Percentiles rank a stretch among this genome's conserved stretches.
These are phyloP conservation scores for Pollenia labialis DNA, from an alignment of 2,888 invertebrate genomes.

Conservation along the genomic window DNA sequence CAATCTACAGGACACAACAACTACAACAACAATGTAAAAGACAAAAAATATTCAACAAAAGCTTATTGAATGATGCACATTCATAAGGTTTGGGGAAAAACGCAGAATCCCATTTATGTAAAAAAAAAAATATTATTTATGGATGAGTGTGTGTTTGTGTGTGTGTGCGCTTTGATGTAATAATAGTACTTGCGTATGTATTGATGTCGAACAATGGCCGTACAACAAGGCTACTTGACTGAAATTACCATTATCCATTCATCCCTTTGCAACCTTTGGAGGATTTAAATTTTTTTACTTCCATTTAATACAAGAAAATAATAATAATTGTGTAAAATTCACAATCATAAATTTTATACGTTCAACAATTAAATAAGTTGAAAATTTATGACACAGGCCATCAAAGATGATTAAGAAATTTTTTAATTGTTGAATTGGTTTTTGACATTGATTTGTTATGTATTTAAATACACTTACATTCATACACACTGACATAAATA, in stretches of 20 bases:
- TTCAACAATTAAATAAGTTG: no score
- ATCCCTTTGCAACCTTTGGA: not conserved
- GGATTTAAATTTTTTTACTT: no score
- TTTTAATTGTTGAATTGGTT: no score
- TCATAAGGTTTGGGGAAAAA: slow-evolving; percentile 14
- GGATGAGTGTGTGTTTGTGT: not conserved
- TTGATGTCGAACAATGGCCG: not conserved
- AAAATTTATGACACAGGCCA: no score
- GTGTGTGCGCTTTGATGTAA: no score
- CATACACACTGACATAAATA: no score
- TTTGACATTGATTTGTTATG: no score
- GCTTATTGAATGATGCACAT: slow-evolving; percentile 19
- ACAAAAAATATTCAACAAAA: slow-evolving; percentile 27
- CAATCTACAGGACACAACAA: slow-evolving; percentile 2
- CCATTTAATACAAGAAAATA: no score
- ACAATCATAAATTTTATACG: no score
- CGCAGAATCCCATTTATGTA: not conserved
- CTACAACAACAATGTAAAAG: slow-evolving; percentile 10
- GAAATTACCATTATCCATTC: slow-evolving; percentile 26
- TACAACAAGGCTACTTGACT: slow-evolving; percentile 19
- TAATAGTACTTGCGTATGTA: not conserved
- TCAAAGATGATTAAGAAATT: no score
- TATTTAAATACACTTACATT: no score
- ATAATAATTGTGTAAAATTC: no score
- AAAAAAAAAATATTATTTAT: slow-evolving; percentile 12